phyloP scores from a whole-genome alignment of 2,113 vertebrate genomes.

The Nannobrachium achirus region DNA sequence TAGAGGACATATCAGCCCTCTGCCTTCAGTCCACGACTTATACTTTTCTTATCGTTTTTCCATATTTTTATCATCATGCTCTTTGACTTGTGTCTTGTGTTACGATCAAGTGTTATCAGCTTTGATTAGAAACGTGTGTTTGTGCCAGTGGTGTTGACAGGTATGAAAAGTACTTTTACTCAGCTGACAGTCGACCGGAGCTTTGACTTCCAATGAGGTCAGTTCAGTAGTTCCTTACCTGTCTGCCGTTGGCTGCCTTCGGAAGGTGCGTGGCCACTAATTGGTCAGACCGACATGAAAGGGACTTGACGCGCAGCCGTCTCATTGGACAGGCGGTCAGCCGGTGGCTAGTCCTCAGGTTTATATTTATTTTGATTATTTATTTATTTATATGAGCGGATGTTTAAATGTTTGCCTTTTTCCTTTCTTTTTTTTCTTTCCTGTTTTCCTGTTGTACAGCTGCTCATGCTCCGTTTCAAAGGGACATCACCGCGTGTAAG shows the following conservation, averaged over 20 bases:
- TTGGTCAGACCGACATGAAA: conserved; percentile 54
- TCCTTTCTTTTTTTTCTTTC: background rate
- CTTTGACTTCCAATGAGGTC: conserved; percentile 10
- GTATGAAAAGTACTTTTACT: conserved; percentile 43
- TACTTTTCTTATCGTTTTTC: conserved; percentile 30
- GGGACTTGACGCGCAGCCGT: conserved; percentile 31
- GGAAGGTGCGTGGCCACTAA: conserved; percentile 44
- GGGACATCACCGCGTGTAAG: conserved; percentile 41
- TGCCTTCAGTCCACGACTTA: conserved; percentile 48
- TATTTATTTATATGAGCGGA: conserved; percentile 74
- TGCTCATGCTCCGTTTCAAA: conserved; percentile 48
- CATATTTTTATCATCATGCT: conserved; percentile 25
- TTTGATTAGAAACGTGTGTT: conserved; percentile 56
- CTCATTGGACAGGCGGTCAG: conserved; percentile 29
- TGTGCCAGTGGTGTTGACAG: conserved; percentile 41
- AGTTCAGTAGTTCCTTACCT: conserved; percentile 43
- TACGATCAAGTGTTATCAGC: conserved; percentile 38
- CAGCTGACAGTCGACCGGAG: conserved; percentile 39
- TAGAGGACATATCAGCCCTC: conserved; percentile 53
- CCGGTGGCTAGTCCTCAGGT: conserved; percentile 73
- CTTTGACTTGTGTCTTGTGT: conserved; percentile 47
- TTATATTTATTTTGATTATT: conserved; percentile 77
- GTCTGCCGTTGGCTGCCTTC: conserved; percentile 59
- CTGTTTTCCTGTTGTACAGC: conserved; percentile 42
- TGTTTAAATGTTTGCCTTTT: conserved; percentile 47